Evolutionary conservation across 2,797 vertebrate genomes (phyloP), one percentile per base, ranked within the genome.

Genomic region (Bradypodion pumilum): DNA sequence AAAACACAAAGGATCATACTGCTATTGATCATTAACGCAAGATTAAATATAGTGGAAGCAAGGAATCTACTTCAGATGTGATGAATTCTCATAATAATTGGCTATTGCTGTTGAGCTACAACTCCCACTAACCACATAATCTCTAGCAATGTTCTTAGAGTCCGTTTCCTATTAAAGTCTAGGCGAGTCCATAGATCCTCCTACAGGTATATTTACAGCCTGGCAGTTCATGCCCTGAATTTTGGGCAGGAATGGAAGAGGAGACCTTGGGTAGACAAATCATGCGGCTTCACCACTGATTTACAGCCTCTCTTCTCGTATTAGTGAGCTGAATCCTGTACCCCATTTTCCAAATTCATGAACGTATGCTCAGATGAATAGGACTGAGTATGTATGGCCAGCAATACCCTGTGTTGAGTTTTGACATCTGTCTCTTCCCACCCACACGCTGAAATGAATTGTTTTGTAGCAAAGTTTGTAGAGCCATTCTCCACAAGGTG

Each of bases 401-500:
- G 59, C 5, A 80, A 29, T 32, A 40, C 15, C 42, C 70, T 81
- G 52, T 81, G 84, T 77, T 81, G 74, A 81, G 56, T 63, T 52
- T 72, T 72, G 40, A 42, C 32, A 35, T 59, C 23, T 10, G 10
- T 49, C 35, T 74, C 44, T 7, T 23, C 13, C n/a, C n/a, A 72
- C 66, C 32, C 2, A 16, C 21, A 56, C 37, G 7, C 8, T 40
- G 56, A 56, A 69, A 78, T 10, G 35, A 85, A 44, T 69, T 12
- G 42, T 40, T 40, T 46, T n/a, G 46, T 73, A 1, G 7, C 0
- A 66, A 85, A 88, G 32, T 90, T 78, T 84, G 40, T 72, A 25
- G 52, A 5, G 44, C 35, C 23, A 25, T 86, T 87, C 85, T 82
- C 80, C 27, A 7, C 85, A 80, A 87, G 82, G 78, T 88, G 73